Base-by-base conservation (phyloP, 2,888 invertebrate genomes). In the Ypsolopha sequella region DNA sequence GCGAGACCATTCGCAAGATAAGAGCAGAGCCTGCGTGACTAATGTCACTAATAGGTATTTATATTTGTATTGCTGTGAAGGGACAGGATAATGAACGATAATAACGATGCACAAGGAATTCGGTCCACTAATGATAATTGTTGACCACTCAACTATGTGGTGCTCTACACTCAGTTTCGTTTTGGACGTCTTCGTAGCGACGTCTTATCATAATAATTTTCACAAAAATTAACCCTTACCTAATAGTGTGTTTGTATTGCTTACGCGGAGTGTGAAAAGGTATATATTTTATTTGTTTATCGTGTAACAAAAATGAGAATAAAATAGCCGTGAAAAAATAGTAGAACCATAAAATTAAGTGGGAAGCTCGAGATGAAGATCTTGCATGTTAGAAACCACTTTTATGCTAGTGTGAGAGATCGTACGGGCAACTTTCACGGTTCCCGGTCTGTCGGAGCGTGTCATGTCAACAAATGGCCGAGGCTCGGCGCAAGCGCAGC, bases 41-140 rank as follows among this genome's bases (percentile, higher is more conserved):
- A 79, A 80, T 73, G 70, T 60, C 61, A 47, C 57, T 65, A 70
- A 62, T 76, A 77, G 79, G 2, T 24, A 24, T 74, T 77, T 63
- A 10, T 75, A 67, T 73, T 70, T 73, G 65, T 71, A 69, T 66
- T 66, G 66, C 63, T 65, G 64, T 65, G 70, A 73, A 69, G 64
- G 65, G 70, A 63, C 63, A 59, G 66, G 66, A 75, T 77, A 78
- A 70, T 68, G 64, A 65, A 68, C 66, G 72, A 77, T 73, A 76
- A 78, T 73, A 76, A 76, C 64, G 71, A 71, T 71, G 70, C 62
- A 62, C 65, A 61, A 68, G 71, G 73, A 78, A 78, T 77, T 73
- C 63, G 66, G 68, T 65, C 60, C 63, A 59, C 61, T 75, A 71
- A 73, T 70, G 69, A 66, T 65, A 64, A 61, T 63, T 65, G 66